These are phyloP conservation scores for Hydropsyche betteni DNA, from an alignment of 2,888 invertebrate genomes.

Conservation along the genomic window DNA sequence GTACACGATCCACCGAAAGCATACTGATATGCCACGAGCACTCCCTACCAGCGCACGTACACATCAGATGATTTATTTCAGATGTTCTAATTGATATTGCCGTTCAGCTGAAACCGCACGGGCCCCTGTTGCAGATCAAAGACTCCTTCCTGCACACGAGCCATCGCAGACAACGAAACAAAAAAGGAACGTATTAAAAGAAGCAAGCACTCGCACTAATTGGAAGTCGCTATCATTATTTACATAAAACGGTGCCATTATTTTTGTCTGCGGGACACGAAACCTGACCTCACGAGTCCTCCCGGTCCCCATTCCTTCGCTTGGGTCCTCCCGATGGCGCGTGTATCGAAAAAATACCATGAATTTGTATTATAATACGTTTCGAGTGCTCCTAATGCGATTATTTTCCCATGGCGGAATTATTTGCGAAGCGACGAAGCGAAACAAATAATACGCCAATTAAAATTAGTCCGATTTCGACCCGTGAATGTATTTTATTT, in stretches of 20 bases:
- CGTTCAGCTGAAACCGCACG: background rate
- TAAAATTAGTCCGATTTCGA: too few species aligned
- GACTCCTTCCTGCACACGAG: background rate
- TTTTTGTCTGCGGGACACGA: conserved; percentile 36
- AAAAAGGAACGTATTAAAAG: conserved; percentile 42
- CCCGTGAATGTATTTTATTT: too few species aligned
- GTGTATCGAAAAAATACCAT: too few species aligned
- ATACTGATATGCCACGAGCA: too few species aligned
- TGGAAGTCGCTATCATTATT: conserved; percentile 50
- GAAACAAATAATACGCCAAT: too few species aligned
- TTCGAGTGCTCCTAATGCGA: too few species aligned
- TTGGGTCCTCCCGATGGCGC: background rate
- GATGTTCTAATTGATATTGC: conserved; percentile 24
- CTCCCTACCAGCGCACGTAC: background rate
- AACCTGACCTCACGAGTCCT: background rate
- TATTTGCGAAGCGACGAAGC: too few species aligned
- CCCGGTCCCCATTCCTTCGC: background rate
- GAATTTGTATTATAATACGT: too few species aligned
- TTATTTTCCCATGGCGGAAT: too few species aligned
- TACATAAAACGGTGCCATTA: conserved; percentile 50
- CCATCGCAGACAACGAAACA: conserved; percentile 17
- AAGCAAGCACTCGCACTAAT: conserved; percentile 49
- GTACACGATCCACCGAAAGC: too few species aligned
- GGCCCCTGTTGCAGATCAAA: conserved; percentile 13
- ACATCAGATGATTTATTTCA: conserved; percentile 5